Percentiles rank a stretch among this genome's conserved stretches.
phyloP scores from a whole-genome alignment of 1,140 invertebrate genomes.

The Drosophila novamexicana region DNA sequence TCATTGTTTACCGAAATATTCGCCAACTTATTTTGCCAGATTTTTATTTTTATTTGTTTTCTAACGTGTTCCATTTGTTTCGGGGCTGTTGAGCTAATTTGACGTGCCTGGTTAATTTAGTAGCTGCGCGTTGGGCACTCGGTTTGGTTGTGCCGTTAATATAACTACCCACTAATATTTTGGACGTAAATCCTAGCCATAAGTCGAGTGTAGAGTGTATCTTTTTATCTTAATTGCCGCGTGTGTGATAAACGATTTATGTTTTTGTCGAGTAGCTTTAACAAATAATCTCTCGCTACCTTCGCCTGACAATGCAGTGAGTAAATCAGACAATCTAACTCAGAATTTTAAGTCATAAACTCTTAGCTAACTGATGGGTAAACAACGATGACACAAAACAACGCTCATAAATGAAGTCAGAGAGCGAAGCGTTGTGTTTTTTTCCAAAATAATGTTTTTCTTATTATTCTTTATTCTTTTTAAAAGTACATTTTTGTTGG shows the following conservation, averaged over 20 bases:
- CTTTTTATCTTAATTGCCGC: constrained; percentile 37
- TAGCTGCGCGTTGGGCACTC: constrained; percentile 44
- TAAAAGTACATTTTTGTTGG: not conserved
- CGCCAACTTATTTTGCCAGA: constrained; percentile 16
- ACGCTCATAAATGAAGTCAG: no score
- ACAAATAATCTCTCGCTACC: constrained; percentile 49
- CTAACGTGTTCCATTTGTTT: constrained; percentile 8
- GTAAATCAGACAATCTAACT: constrained; percentile 36
- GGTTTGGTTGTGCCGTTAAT: constrained; percentile 38
- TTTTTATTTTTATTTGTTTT: not conserved
- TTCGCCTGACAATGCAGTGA: constrained; percentile 63
- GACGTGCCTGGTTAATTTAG: constrained; percentile 56
- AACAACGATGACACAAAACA: constrained; percentile 29
- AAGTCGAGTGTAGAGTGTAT: not conserved
- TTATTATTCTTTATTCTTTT: not conserved
- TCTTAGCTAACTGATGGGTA: constrained; percentile 51
- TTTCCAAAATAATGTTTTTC: no score
- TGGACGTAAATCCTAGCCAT: constrained; percentile 10
- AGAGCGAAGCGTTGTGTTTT: no score
- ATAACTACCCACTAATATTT: not conserved
- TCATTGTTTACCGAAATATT: not conserved
- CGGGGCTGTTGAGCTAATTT: constrained; percentile 43
- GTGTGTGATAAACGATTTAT: constrained; percentile 72
- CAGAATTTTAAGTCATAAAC: constrained; percentile 36
- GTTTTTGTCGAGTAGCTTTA: constrained; percentile 55